These are phyloP conservation scores for Ia io DNA, from an alignment of 2,113 vertebrate genomes.

Conservation along the genomic window DNA sequence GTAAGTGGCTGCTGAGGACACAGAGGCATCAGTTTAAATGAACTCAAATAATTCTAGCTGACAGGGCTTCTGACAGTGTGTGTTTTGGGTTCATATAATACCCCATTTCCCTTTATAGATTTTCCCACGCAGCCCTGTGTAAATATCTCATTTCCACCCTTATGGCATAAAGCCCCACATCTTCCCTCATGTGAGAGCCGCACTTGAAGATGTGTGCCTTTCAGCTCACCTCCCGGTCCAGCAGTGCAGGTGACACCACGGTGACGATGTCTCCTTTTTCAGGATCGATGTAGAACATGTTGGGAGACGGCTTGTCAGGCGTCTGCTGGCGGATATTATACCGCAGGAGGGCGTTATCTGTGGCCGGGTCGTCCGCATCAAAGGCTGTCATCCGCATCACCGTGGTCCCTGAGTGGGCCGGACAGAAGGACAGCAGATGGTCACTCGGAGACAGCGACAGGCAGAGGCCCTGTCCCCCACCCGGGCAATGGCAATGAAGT, in stretches of 20 bases:
- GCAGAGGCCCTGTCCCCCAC: background rate
- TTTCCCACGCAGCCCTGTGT: rapidly evolving
- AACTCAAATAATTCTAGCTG: too few relatives aligned
- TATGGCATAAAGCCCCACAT: rapidly evolving
- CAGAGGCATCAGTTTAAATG: background rate
- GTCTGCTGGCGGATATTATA: constrained; percentile 96
- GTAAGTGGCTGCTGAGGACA: rapidly evolving
- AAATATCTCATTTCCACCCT: background rate
- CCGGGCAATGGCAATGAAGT: background rate
- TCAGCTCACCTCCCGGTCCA: constrained; percentile 93
- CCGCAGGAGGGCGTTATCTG: constrained; percentile 93
- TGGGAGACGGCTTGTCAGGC: constrained; percentile 94
- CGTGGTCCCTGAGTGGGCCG: constrained; percentile 86
- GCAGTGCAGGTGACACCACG: constrained; percentile 89
- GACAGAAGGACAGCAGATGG: background rate
- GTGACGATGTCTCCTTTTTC: constrained; percentile 98
- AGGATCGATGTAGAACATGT: constrained; percentile 98
- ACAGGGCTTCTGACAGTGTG: rapidly evolving
- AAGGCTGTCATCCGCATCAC: constrained; percentile 96
- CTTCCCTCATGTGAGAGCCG: rapidly evolving
- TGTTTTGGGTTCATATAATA: background rate
- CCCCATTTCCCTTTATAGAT: background rate
- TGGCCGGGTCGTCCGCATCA: constrained; percentile 92
- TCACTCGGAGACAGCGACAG: background rate
- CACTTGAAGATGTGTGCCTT: rapidly evolving